Evolutionary conservation across 2,888 invertebrate genomes (phyloP).

Genomic region (Euplexia lucipara): DNA sequence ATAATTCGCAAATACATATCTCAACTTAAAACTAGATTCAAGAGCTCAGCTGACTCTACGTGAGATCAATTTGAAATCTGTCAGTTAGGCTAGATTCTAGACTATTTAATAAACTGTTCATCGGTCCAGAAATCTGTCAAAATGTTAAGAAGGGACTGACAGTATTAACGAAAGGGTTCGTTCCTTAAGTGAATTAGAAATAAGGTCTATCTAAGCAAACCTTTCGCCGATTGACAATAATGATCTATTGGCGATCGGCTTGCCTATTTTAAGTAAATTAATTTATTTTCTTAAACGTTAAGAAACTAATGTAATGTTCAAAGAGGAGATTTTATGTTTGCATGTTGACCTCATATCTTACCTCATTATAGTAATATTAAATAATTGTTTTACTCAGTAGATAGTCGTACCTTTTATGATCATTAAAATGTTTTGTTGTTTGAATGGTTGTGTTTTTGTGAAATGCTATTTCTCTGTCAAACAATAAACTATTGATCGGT

Average conservation of each 20-base stretch:
- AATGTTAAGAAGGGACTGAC: not conserved
- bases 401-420: not conserved
- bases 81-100: not conserved
- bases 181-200: constrained; percentile 31
- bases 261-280: not conserved
- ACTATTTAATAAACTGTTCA: not conserved
- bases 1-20: not conserved
- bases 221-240: constrained; percentile 7
- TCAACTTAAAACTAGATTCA: not conserved
- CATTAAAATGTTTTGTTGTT: not conserved
- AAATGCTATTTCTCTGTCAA: not conserved
- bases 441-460: too few species aligned
- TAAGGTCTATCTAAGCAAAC: constrained; percentile 23
- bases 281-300: not conserved
- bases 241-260: constrained; percentile 20
- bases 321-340: not conserved
- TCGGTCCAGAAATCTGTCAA: not conserved
- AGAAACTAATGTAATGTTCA: not conserved
- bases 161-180: constrained; percentile 16
- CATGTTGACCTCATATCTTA: constrained; percentile 33
- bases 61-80: not conserved
- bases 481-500: constrained; percentile 29
- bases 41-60: not conserved
- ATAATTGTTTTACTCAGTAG: not conserved
- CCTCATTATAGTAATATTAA: constrained; percentile 47